Percentiles rank a stretch among this genome's conserved stretches.
phyloP scores from a whole-genome alignment of 2,113 vertebrate species.

The Dipodomys stephensi region DNA sequence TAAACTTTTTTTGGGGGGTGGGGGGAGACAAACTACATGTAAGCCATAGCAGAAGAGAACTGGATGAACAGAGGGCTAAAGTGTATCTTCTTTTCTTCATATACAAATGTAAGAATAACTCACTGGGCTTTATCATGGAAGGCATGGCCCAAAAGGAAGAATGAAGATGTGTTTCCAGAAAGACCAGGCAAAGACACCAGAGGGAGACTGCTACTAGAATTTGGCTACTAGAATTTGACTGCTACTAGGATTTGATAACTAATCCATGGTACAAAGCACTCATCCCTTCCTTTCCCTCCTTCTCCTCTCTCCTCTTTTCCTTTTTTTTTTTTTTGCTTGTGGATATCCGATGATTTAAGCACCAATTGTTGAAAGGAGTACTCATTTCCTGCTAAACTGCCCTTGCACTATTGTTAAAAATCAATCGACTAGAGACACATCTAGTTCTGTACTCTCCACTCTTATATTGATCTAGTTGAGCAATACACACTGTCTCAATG shows the following conservation, averaged over 20 bases:
- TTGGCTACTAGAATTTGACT: neutral
- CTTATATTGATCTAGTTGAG: neutral
- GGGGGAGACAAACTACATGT: neutral
- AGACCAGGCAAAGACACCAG: neutral
- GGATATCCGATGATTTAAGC: neutral
- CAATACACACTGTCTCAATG: neutral
- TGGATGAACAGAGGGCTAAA: neutral
- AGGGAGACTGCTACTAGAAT: neutral
- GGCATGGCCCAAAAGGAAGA: neutral
- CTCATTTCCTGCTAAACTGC: neutral
- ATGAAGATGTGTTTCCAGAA: constrained; percentile 8
- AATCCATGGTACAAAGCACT: no score
- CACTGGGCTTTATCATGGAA: constrained; percentile 39
- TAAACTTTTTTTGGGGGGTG: no score
- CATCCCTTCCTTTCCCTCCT: no score
- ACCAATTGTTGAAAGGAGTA: constrained; percentile 26
- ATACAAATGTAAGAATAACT: neutral
- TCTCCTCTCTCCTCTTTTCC: neutral
- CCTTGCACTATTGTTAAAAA: neutral
- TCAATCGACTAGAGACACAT: neutral
- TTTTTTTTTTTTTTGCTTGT: neutral
- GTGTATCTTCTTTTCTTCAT: neutral
- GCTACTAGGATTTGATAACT: neutral
- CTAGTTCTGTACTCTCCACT: neutral
- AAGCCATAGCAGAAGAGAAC: neutral